Evolutionary conservation across 2,797 vertebrate species (phyloP), one percentile per base, ranked within the genome.

Genomic region (Podarcis siculus): DNA sequence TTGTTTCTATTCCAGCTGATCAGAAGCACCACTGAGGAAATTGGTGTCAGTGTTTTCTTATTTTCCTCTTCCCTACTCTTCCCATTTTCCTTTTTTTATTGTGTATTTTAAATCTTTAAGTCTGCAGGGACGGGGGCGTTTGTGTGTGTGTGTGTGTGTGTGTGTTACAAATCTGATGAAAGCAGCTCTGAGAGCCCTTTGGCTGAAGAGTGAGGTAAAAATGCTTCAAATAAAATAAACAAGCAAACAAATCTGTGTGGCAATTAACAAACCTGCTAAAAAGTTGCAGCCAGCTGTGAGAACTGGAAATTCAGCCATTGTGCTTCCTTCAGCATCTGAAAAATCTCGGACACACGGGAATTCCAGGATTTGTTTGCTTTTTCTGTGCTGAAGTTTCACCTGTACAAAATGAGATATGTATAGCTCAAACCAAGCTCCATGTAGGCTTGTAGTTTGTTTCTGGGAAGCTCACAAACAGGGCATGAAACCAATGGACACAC

Each of bases 341-440:
- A 96, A 95, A 49, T 86, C 79, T 49, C 4, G 87, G 79, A 85
- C 88, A 86, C 96, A 96, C 27, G 93, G 89, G 89, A 95, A 95
- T 90, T 95, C 90, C 21, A 96, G 72, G 64, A 82, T 71, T 42
- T 83, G 82, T 92, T 95, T 93, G 27, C 25, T 95, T 90, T 87
- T 87, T 89, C 89, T 91, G 30, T 95, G 92, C 49, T 94, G 90
- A 91, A 96, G 90, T 5, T 91, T 94, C 69, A 95, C 93, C 93
- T 96, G 90, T 17, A 69, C 12, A 45, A 58, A 67, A 81, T 39
- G 13, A 86, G 3, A 67, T 79, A 35, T 32, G 5, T 12, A 77
- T 37, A 37, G 17, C 83, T 55, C 5, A 78, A 5, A 69, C 4
- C 15, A 67, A 77, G 39, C 4, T 35, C 23, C 8, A 76, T 82